A percentile compares a stretch with the other conserved stretches of the same genome.
Evolutionary conservation across 2,888 invertebrate species (phyloP).

Genomic region (Tuberolachnus salignus): DNA sequence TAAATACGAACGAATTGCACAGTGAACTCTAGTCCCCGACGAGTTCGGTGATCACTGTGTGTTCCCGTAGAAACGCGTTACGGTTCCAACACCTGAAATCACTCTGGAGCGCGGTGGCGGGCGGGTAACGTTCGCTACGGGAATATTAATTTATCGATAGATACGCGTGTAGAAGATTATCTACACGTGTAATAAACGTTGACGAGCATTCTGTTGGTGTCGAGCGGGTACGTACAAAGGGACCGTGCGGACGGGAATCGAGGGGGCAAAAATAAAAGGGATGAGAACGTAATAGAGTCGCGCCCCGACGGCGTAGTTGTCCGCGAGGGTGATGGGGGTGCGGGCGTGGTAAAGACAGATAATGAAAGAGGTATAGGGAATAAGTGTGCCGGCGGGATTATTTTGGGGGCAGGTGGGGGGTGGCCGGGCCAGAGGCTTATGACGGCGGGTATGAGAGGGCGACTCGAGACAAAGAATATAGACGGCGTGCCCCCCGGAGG

Average conservation of each 20-base stretch:
- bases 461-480: slow-evolving; percentile 26
- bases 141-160: too few species aligned
- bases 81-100: too few species aligned
- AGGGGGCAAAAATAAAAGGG: not conserved
- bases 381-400: too few species aligned
- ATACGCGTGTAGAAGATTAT: not conserved
- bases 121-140: too few species aligned
- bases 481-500: slow-evolving; percentile 24
- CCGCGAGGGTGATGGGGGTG: too few species aligned
- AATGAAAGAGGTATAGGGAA: slow-evolving; percentile 32
- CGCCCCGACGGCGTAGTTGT: not conserved
- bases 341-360: slow-evolving; percentile 29
- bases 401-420: not conserved
- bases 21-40: too few species aligned
- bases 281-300: not conserved
- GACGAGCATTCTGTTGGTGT: not conserved
- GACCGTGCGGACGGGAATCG: too few species aligned
- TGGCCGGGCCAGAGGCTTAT: not conserved
- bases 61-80: too few species aligned
- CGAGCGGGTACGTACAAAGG: not conserved
- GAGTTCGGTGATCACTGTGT: too few species aligned
- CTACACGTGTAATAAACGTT: not conserved
- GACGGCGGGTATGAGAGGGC: slow-evolving; percentile 2
- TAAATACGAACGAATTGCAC: too few species aligned
- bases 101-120: too few species aligned